These are phyloP conservation scores for Mycetomoellerius zeteki DNA, from an alignment of 1,140 invertebrate genomes.

Conservation along the genomic window DNA sequence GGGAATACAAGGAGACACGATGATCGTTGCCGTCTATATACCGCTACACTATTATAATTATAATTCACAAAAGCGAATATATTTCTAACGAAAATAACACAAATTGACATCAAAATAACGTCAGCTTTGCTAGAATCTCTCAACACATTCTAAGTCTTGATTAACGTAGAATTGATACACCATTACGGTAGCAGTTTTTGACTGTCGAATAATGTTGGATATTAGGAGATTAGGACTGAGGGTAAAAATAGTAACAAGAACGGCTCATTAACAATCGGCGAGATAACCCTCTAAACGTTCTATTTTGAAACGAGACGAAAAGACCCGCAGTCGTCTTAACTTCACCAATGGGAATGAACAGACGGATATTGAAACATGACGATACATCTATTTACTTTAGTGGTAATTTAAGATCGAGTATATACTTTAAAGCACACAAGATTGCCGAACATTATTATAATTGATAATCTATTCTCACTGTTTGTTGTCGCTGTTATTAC, in stretches of 20 bases:
- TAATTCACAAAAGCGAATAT: too few species aligned
- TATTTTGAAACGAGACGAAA: constrained; percentile 19
- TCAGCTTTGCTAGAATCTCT: background rate
- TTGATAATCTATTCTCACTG: background rate
- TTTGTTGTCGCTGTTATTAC: background rate
- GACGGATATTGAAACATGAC: background rate
- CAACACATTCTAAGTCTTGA: background rate
- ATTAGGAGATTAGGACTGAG: too few species aligned
- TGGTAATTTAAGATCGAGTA: background rate
- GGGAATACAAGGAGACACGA: too few species aligned
- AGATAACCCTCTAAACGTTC: background rate
- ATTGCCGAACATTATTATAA: background rate
- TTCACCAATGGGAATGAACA: background rate
- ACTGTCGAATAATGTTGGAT: background rate
- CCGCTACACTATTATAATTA: too few species aligned
- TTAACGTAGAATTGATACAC: background rate
- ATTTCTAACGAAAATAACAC: too few species aligned
- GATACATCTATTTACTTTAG: background rate
- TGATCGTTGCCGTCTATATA: too few species aligned
- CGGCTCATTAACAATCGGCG: background rate
- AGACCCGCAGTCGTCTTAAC: background rate
- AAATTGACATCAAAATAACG: too few species aligned
- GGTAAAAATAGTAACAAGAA: constrained; percentile 3
- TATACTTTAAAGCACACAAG: background rate
- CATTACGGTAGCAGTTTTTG: background rate